Evolutionary conservation across 2,113 vertebrate species (phyloP).

Genomic region (Lonchura striata): DNA sequence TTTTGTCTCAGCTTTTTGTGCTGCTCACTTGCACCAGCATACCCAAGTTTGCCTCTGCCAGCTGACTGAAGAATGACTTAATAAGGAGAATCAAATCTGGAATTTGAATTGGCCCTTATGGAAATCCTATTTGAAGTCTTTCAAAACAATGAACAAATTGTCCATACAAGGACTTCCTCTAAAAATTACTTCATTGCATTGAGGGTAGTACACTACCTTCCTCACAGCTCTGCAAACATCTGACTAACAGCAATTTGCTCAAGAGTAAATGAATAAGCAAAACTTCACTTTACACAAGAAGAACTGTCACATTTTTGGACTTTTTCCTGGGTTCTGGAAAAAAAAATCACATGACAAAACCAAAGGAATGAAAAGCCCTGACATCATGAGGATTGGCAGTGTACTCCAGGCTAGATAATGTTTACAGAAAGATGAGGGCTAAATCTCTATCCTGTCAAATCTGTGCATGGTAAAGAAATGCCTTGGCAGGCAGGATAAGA

Average conservation of each 20-base stretch:
- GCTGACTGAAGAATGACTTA: background rate
- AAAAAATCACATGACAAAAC: background rate
- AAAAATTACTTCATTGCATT: background rate
- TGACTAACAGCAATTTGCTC: background rate
- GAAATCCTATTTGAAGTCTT: constrained; percentile 3
- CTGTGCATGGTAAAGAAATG: background rate
- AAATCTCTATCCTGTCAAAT: background rate
- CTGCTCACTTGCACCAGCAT: background rate
- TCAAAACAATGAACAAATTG: background rate
- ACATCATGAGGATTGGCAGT: background rate
- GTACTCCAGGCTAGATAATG: background rate
- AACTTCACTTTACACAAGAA: background rate
- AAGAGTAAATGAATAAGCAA: background rate
- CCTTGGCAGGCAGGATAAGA: background rate
- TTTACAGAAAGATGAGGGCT: background rate
- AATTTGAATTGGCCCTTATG: background rate
- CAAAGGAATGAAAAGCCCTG: background rate
- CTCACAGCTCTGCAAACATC: background rate
- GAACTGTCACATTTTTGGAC: background rate
- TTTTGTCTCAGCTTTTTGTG: background rate
- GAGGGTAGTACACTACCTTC: background rate
- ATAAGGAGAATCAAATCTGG: background rate
- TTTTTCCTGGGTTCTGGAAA: background rate
- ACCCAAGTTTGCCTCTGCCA: background rate
- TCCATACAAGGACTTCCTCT: constrained; percentile 14